Evolutionary conservation across 2,888 invertebrate genomes (phyloP).

Genomic region (Scaptomyza polygonia): DNA sequence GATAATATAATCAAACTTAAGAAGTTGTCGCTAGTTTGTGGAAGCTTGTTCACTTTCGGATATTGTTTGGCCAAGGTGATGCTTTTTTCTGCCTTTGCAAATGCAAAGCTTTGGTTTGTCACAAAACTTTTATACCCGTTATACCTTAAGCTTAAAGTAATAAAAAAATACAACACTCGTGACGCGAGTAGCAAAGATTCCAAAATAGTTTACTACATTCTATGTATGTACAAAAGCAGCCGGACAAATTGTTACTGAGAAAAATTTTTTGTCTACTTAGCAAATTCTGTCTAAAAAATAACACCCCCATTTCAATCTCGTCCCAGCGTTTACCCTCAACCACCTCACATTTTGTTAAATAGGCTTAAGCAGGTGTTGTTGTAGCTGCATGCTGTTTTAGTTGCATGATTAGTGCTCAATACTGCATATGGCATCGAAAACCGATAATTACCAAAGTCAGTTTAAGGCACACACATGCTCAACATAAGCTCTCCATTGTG

Average conservation of each 20-base stretch:
- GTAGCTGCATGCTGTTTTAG: slow-evolving; percentile 37
- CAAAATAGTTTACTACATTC: slow-evolving; percentile 9
- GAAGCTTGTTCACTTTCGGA: neutral
- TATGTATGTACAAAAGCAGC: slow-evolving; percentile 10
- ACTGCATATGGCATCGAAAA: slow-evolving; percentile 80
- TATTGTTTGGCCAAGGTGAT: neutral
- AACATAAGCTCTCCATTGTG: slow-evolving; percentile 37
- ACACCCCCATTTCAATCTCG: slow-evolving; percentile 27
- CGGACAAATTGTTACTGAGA: slow-evolving; percentile 17
- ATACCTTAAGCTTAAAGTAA: too few relatives aligned
- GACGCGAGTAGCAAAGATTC: slow-evolving; percentile 54
- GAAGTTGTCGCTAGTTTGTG: neutral
- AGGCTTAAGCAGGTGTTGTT: slow-evolving; percentile 36
- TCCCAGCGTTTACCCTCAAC: neutral
- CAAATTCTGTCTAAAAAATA: slow-evolving; percentile 70
- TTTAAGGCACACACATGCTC: slow-evolving; percentile 19
- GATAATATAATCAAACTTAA: neutral
- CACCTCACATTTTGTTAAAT: slow-evolving; percentile 33
- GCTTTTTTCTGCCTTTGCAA: neutral
- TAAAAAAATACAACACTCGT: slow-evolving; percentile 11
- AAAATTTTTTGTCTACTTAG: slow-evolving; percentile 71
- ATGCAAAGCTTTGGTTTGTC: neutral
- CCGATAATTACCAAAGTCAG: slow-evolving; percentile 77
- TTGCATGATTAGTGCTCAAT: slow-evolving; percentile 56
- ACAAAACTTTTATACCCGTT: too few relatives aligned